Percentiles rank a stretch among this genome's conserved stretches.
Conservation (phyloP, 1,140 invertebrate genomes). For the Zaprionus camerounensis region DNA sequence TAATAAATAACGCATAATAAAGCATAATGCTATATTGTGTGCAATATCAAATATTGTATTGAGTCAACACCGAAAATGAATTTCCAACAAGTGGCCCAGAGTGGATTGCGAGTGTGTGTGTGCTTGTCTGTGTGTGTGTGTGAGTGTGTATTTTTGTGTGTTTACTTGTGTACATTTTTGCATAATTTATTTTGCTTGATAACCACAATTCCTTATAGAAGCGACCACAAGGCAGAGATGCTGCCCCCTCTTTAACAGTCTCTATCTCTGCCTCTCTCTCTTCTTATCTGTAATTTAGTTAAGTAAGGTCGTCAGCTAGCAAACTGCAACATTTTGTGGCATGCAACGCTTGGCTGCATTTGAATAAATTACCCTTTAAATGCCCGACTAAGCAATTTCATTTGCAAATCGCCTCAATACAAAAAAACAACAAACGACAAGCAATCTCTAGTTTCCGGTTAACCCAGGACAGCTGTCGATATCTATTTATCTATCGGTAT, state of each 20-base stretch:
- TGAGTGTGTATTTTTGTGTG: slow-evolving; percentile 1
- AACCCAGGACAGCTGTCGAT: background rate
- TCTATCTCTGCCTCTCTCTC: background rate
- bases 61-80: slow-evolving; percentile 35
- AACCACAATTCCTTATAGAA: slow-evolving; percentile 60
- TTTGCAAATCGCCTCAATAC: slow-evolving; percentile 30
- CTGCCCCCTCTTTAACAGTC: background rate
- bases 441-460: background rate
- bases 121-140: too few relatives aligned
- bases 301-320: slow-evolving; percentile 52
- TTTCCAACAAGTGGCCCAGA: slow-evolving; percentile 63
- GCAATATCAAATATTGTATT: slow-evolving; percentile 60
- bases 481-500: background rate
- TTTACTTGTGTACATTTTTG: slow-evolving; percentile 56
- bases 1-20: slow-evolving; percentile 79
- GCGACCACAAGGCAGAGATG: slow-evolving; percentile 35
- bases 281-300: slow-evolving; percentile 55
- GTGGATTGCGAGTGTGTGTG: background rate
- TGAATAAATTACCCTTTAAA: slow-evolving; percentile 51
- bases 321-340: slow-evolving; percentile 34
- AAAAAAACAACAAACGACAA: background rate
- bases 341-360: slow-evolving; percentile 30
- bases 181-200: slow-evolving; percentile 75
- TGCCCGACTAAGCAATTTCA: slow-evolving; percentile 59
- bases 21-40: slow-evolving; percentile 66